Evolutionary conservation across 1,140 invertebrate genomes (phyloP).

Genomic region (Asbolus verrucosus): DNA sequence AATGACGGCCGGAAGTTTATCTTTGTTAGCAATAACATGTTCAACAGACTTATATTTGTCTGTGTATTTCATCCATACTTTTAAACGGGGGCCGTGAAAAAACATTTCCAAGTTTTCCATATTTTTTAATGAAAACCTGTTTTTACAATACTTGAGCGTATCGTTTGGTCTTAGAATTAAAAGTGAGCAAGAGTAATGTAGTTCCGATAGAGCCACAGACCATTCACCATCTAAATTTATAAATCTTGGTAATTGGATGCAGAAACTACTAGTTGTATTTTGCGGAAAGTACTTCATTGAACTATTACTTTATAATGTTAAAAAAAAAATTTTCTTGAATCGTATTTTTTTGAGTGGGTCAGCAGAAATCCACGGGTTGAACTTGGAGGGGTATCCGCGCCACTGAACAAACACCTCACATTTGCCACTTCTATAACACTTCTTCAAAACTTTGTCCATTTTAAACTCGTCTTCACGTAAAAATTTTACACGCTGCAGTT

Average conservation of each 20-base stretch:
- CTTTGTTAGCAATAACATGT: too few relatives aligned
- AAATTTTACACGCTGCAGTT: constrained; percentile 15
- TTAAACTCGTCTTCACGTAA: neutral
- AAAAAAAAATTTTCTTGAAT: neutral
- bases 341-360: neutral
- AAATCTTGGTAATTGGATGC: constrained; percentile 1
- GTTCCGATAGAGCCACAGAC: neutral
- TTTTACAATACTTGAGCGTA: too few relatives aligned
- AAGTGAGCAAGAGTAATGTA: constrained; percentile 5
- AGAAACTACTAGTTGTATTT: neutral
- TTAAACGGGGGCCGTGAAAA: too few relatives aligned
- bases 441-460: constrained; percentile 11
- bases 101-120: too few relatives aligned
- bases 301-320: neutral
- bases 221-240: constrained; percentile 9
- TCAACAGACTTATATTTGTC: too few relatives aligned
- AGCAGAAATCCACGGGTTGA: neutral
- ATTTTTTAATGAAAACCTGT: too few relatives aligned
- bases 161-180: too few relatives aligned
- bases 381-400: neutral
- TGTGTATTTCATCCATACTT: too few relatives aligned
- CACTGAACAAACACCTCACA: constrained; percentile 7
- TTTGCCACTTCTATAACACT: neutral
- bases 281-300: neutral
- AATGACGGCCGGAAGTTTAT: too few relatives aligned